Percentiles rank a stretch among this genome's conserved stretches.
Evolutionary conservation across 2,113 vertebrate species (phyloP).

Genomic region (Meles meles): DNA sequence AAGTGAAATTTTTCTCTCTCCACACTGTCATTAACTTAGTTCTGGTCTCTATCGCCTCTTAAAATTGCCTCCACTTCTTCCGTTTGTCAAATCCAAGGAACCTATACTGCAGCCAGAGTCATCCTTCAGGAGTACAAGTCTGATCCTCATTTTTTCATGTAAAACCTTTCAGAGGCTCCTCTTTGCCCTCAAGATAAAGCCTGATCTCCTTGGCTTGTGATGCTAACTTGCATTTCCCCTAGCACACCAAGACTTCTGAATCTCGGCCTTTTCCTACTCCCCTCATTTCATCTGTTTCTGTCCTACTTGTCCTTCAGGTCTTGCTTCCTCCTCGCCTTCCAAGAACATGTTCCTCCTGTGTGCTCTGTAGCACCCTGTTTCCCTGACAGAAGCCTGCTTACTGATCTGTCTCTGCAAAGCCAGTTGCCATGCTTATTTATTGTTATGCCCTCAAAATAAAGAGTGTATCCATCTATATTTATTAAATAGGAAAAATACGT

Average conservation of each 20-base stretch:
- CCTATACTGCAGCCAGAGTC: neutral
- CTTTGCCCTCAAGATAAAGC: neutral
- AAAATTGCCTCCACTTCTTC: neutral
- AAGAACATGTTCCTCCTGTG: neutral
- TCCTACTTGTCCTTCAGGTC: neutral
- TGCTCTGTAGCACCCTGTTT: neutral
- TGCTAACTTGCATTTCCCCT: neutral
- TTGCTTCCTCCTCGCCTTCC: neutral
- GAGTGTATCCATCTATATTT: neutral
- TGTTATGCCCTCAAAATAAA: neutral
- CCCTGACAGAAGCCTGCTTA: neutral
- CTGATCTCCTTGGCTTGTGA: neutral
- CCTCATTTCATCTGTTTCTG: neutral
- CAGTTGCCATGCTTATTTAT: neutral
- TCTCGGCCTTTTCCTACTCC: neutral
- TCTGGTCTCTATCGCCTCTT: neutral
- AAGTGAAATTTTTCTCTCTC: neutral
- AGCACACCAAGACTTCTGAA: neutral
- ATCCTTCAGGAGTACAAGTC: neutral
- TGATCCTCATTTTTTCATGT: neutral
- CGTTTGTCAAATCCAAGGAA: neutral
- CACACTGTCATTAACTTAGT: neutral
- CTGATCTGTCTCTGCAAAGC: neutral
- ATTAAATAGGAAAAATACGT: neutral
- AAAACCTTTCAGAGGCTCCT: neutral